Conservation (phyloP, 2,113 vertebrate genomes). For the Narcine bancroftii region DNA sequence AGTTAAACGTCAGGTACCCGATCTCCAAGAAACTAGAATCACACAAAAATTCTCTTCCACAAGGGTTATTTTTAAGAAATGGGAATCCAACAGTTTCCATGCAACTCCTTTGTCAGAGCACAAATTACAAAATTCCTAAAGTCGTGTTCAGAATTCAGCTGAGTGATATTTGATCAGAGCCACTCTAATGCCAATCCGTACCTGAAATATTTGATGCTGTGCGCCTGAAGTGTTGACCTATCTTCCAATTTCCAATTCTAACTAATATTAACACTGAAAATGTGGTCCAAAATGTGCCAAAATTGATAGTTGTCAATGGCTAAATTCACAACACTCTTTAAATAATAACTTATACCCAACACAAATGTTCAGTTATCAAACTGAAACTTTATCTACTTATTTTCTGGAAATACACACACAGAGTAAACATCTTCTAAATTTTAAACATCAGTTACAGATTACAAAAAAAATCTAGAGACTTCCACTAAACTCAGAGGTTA, state of each 20-base stretch:
- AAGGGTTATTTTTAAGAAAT: not conserved
- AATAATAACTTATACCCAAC: constrained; percentile 1
- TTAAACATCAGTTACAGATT: not conserved
- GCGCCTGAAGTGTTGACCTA: not conserved
- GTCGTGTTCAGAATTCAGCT: not conserved
- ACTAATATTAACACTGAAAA: not conserved
- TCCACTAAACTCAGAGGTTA: not conserved
- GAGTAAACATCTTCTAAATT: constrained; percentile 1
- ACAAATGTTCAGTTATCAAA: not conserved
- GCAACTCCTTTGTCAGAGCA: not conserved
- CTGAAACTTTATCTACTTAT: not conserved
- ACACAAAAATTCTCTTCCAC: not conserved
- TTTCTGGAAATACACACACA: not conserved
- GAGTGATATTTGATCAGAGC: not conserved
- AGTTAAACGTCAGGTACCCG: not conserved
- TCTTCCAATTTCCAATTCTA: not conserved
- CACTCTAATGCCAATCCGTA: not conserved
- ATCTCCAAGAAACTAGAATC: not conserved
- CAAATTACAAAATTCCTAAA: not conserved
- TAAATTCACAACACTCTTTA: not conserved
- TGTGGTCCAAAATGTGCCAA: not conserved
- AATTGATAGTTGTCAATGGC: not conserved
- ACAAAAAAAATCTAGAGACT: not conserved
- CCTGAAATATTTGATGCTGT: not conserved
- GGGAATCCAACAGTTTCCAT: not conserved